Conservation (phyloP, 2,888 invertebrate species). For the Phyto melanocephala region DNA sequence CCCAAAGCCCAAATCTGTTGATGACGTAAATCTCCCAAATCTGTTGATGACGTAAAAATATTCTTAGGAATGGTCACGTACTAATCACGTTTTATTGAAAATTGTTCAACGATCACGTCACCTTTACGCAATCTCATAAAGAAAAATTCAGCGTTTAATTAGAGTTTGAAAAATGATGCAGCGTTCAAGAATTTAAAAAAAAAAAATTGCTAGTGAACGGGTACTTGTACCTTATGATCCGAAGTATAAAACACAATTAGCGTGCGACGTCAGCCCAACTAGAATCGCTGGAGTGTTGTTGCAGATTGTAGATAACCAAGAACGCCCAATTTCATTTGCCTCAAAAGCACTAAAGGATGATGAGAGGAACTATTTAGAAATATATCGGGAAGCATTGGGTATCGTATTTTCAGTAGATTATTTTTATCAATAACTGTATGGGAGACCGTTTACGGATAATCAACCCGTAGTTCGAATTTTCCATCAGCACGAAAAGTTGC, state of each 20-base stretch:
- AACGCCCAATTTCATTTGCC: slow-evolving; percentile 47
- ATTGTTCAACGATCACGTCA: no score
- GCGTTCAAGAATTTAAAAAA: slow-evolving; percentile 48
- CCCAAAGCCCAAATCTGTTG: no score
- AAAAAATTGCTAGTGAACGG: no score
- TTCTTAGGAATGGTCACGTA: no score
- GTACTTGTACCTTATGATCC: slow-evolving; percentile 58
- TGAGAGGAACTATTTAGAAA: slow-evolving; percentile 29
- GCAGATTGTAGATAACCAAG: slow-evolving; percentile 37
- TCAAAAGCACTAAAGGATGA: slow-evolving; percentile 49
- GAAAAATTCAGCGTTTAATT: slow-evolving; percentile 43
- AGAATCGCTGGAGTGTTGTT: slow-evolving; percentile 57
- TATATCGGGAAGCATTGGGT: slow-evolving; percentile 24
- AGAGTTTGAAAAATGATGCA: slow-evolving; percentile 42
- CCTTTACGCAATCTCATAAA: slow-evolving; percentile 38
- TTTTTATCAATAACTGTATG: slow-evolving; percentile 44
- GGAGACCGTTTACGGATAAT: slow-evolving; percentile 43
- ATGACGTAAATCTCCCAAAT: no score
- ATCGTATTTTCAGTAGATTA: slow-evolving; percentile 17
- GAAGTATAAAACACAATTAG: slow-evolving; percentile 16
- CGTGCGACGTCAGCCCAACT: slow-evolving; percentile 62
- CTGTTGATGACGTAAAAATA: no score
- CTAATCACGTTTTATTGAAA: no score
- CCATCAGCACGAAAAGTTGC: slow-evolving; percentile 54
- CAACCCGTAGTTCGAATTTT: slow-evolving; percentile 55